These are phyloP conservation scores for Microchrysa polita DNA, from an alignment of 2,888 invertebrate species.

Conservation along the genomic window DNA sequence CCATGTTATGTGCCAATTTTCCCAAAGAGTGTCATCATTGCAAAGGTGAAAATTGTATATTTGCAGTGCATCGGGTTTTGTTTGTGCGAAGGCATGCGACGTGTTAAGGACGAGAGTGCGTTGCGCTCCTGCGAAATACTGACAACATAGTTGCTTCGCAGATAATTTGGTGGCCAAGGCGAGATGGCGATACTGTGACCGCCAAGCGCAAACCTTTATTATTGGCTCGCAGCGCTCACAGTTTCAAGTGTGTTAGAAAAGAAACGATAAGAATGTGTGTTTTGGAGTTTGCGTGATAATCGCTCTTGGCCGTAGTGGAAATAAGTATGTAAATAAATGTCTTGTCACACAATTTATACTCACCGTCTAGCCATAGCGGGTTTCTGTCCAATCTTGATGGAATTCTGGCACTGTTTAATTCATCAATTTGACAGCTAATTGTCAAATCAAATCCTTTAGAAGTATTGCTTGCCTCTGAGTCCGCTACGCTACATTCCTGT, in stretches of 20 bases:
- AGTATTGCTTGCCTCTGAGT: no score
- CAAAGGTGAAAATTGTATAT: no score
- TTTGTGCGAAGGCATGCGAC: background rate
- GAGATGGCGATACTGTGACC: constrained; percentile 14
- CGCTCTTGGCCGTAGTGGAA: background rate
- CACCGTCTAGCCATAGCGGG: background rate
- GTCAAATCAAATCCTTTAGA: no score
- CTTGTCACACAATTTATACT: background rate
- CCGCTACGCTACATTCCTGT: no score
- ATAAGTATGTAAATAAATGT: constrained; percentile 22
- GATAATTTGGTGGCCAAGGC: background rate
- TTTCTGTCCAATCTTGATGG: background rate
- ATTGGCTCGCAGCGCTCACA: background rate
- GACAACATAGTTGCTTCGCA: background rate
- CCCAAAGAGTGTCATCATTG: no score
- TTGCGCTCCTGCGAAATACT: background rate
- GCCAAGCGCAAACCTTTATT: no score
- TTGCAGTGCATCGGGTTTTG: background rate
- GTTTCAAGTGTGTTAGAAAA: constrained; percentile 11
- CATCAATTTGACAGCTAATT: background rate
- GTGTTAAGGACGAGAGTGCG: background rate
- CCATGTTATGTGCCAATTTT: no score
- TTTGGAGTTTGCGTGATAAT: constrained; percentile 13
- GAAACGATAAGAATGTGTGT: constrained; percentile 1
- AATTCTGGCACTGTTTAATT: background rate